Base-by-base conservation (phyloP, 1,140 invertebrate genomes). In the Schmidtea mediterranea region DNA sequence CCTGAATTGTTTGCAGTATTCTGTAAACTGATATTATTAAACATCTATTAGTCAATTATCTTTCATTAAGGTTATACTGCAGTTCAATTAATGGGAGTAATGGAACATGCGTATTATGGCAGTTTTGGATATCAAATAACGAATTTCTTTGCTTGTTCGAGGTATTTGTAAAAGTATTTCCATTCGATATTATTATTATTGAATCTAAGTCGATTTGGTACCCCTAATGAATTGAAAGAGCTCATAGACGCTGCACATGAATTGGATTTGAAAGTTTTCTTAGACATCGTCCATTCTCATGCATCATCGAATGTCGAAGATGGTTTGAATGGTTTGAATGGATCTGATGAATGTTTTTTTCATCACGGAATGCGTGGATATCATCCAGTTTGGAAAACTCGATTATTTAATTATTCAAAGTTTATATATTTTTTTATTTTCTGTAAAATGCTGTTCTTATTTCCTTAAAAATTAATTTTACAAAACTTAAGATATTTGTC, bases 101-200 rank as follows among this genome's bases (percentile, higher is more conserved):
- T 97, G 90, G 92, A 98, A 61, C 92, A 98, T 64, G 90, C 84
- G 1, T 98, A 98, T 68, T 98, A 98, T 65, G 92, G 86, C 19
- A 41, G 83, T 58, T 98, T 98, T 71, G 90, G 92, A 43, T 98
- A 98, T 66, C 92, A 98, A 73, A 80, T 97, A 1, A 90, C 84
- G 1, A 86, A 77, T 63, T 90, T 87, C 65, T 90, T 75, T 71
- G 82, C 82, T 43, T 76, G 78, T 36, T 84, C 80, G 55, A 79
- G 76, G 61, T 63, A 32, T 46, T 43, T 1, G 15, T 9, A 12
- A 43, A 18, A 32, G 10, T 6, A 32, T 32, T 32, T 32, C 10
- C 10, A 32, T 6, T 6, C 10, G 26, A 10, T 32, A 32, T 32
- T 32, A 6, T 50, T 1, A 6, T 24, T 36, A 32, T 24, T 26